Percentiles rank a stretch among this genome's conserved stretches.
phyloP scores from a whole-genome alignment of 2,113 vertebrate species.

The Nerophis ophidion region DNA sequence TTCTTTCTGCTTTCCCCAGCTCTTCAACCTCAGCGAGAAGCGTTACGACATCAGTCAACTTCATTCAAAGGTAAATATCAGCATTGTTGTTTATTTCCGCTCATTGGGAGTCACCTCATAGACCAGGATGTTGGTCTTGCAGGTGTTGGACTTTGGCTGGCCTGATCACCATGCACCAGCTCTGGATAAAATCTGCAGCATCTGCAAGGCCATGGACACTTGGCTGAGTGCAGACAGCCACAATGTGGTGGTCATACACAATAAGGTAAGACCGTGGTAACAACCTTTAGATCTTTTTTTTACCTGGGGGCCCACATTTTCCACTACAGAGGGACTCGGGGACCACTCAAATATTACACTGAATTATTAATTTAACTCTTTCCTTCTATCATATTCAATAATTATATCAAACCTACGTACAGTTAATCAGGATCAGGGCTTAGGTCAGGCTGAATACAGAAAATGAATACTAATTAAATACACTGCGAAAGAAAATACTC shows the following conservation, averaged over 20 bases:
- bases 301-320: too few species aligned
- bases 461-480: too few species aligned
- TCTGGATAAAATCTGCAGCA: slow-evolving; percentile 95
- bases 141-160: slow-evolving; percentile 98
- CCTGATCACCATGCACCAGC: slow-evolving; percentile 93
- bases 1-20: slow-evolving; percentile 59
- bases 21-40: slow-evolving; percentile 94
- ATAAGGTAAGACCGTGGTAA: slow-evolving; percentile 77
- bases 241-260: slow-evolving; percentile 94
- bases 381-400: too few species aligned
- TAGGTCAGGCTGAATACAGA: too few species aligned
- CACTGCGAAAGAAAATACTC: too few species aligned
- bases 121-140: background rate
- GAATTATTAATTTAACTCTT: too few species aligned
- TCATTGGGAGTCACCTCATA: background rate
- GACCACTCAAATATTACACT: too few species aligned
- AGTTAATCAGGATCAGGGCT: too few species aligned
- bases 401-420: too few species aligned
- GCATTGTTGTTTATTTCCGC: background rate
- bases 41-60: slow-evolving; percentile 86
- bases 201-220: slow-evolving; percentile 98
- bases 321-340: too few species aligned
- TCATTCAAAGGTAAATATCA: slow-evolving; percentile 82
- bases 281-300: background rate
- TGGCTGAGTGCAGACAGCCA: slow-evolving; percentile 86